Percentiles rank a stretch among this genome's conserved stretches.
Conservation (phyloP, 2,797 vertebrate genomes). For the Lutjanus argentimaculatus region DNA sequence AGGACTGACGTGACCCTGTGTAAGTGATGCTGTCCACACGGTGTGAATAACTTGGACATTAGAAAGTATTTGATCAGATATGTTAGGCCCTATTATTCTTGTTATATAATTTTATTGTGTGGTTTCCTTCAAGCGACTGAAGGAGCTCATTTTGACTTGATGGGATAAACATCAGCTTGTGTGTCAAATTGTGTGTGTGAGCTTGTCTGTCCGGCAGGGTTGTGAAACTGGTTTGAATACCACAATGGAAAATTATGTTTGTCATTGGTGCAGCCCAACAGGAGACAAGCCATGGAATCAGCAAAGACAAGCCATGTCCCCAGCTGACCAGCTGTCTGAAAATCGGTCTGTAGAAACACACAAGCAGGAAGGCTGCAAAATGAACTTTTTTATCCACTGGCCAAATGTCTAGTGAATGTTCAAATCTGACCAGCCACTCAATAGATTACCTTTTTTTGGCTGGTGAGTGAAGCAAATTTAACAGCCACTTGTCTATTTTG, state of each 20-base stretch:
- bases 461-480: no score
- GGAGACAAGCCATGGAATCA: conserved; percentile 60
- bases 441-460: no score
- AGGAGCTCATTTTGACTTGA: not conserved
- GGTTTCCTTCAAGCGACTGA: not conserved
- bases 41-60: not conserved
- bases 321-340: conserved; percentile 37
- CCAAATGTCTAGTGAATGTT: no score
- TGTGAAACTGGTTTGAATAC: conserved; percentile 69
- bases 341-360: conserved; percentile 13
- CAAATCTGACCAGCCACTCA: no score
- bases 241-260: conserved; percentile 69
- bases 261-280: conserved; percentile 41
- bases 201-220: not conserved
- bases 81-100: not conserved
- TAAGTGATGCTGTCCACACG: not conserved
- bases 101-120: no score
- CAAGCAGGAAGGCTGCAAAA: not conserved
- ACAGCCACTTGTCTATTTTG: no score
- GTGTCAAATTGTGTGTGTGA: not conserved
- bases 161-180: not conserved
- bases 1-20: not conserved
- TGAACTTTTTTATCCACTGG: no score
- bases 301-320: conserved; percentile 53
- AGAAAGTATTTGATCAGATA: not conserved